Conservation (phyloP, 2,797 vertebrate genomes). For the Halcyon smyrnensis region DNA sequence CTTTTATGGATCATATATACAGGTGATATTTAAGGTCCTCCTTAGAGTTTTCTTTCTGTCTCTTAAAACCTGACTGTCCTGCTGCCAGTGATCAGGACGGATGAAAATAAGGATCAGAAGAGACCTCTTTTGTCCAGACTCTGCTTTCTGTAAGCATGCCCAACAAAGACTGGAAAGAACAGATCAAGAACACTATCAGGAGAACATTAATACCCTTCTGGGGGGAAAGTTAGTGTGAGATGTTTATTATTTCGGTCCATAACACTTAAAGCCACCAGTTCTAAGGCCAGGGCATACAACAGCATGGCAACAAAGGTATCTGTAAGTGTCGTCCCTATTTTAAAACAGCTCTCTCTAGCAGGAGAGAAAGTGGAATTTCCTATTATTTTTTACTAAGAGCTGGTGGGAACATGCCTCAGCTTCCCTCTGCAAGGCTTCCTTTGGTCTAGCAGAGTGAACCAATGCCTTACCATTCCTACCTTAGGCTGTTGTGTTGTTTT, state of each 20-base stretch:
- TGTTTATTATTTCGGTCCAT: not conserved
- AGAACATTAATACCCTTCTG: not conserved
- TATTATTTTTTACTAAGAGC: not conserved
- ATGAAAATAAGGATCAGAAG: not conserved
- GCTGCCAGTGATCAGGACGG: not conserved
- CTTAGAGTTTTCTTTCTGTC: not conserved
- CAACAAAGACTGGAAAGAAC: not conserved
- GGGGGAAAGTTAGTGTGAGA: not conserved
- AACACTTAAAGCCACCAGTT: not conserved
- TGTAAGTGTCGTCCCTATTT: not conserved
- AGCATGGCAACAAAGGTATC: not conserved
- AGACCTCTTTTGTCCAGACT: not conserved
- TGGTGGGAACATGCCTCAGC: not conserved
- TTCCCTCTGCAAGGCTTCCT: constrained; percentile 5
- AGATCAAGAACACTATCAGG: not conserved
- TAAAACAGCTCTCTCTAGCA: not conserved
- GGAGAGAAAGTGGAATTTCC: not conserved
- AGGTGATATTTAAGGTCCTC: not conserved
- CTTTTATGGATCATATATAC: not conserved
- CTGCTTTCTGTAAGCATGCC: not conserved
- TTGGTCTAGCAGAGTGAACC: not conserved
- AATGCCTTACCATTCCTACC: not conserved
- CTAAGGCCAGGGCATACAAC: not conserved
- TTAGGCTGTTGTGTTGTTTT: not conserved
- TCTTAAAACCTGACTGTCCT: not conserved